Conservation (phyloP, 2,113 vertebrate species). For the Oostethus manadensis region DNA sequence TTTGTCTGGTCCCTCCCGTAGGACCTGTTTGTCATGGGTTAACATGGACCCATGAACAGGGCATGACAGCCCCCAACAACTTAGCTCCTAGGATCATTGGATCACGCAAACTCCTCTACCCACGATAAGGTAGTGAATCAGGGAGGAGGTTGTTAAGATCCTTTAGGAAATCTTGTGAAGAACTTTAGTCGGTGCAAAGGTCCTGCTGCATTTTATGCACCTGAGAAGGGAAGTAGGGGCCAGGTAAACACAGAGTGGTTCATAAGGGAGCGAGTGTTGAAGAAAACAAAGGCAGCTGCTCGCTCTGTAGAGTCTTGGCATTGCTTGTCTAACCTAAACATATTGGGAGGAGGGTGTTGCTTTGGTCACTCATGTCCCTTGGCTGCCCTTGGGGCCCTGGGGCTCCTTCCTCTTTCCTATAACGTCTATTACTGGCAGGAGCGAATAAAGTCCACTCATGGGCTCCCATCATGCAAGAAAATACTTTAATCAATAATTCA, state of each 20-base stretch:
- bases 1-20: too few species aligned
- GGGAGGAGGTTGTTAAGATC: constrained; percentile 57
- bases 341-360: constrained; percentile 6
- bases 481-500: constrained; percentile 57
- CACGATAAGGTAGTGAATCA: too few species aligned
- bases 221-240: constrained; percentile 30
- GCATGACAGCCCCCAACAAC: too few species aligned
- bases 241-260: constrained; percentile 41
- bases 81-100: too few species aligned
- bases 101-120: too few species aligned
- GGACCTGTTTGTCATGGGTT: too few species aligned
- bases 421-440: constrained; percentile 15
- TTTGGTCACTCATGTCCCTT: constrained; percentile 54
- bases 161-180: constrained; percentile 51
- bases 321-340: constrained; percentile 56
- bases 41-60: too few species aligned
- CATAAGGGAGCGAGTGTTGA: constrained; percentile 33
- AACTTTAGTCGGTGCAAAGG: constrained; percentile 52
- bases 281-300: constrained; percentile 73
- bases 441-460: constrained; percentile 38
- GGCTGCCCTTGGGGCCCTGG: constrained; percentile 56
- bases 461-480: constrained; percentile 47
- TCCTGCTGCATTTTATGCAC: constrained; percentile 44
- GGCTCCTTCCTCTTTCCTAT: constrained; percentile 43
- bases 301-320: constrained; percentile 66